Evolutionary conservation across 2,113 vertebrate species (phyloP).

Genomic region (Opisthocomus hoazin): DNA sequence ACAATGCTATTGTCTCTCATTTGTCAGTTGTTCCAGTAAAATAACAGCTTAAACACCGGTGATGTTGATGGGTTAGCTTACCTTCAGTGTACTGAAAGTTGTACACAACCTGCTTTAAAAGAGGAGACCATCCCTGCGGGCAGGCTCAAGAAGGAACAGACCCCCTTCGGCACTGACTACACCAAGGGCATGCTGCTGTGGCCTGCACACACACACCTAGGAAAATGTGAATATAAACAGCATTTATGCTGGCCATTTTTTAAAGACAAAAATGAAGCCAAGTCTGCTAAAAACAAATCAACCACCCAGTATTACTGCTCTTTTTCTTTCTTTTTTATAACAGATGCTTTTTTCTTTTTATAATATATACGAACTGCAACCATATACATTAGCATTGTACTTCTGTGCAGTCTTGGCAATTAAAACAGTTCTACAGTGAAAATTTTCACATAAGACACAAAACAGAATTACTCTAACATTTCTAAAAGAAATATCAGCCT

Average conservation of each 20-base stretch:
- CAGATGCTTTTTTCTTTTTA: constrained; percentile 67
- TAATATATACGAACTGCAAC: constrained; percentile 75
- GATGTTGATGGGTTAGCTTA: constrained; percentile 88
- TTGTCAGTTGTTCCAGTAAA: constrained; percentile 74
- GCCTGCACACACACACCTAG: constrained; percentile 89
- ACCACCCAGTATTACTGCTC: constrained; percentile 77
- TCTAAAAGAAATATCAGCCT: constrained; percentile 83
- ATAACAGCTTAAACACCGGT: constrained; percentile 77
- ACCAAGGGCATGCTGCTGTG: constrained; percentile 87
- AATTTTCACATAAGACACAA: constrained; percentile 79
- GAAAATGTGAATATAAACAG: constrained; percentile 92
- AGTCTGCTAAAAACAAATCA: constrained; percentile 81
- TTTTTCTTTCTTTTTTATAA: constrained; percentile 55
- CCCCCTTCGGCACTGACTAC: constrained; percentile 89
- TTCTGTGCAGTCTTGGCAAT: constrained; percentile 83
- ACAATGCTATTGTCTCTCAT: constrained; percentile 71
- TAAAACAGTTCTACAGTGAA: constrained; percentile 83
- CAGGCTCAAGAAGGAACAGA: constrained; percentile 88
- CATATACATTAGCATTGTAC: constrained; percentile 75
- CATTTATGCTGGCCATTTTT: constrained; percentile 88
- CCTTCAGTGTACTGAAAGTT: constrained; percentile 94
- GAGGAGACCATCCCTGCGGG: constrained; percentile 88
- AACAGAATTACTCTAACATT: constrained; percentile 80
- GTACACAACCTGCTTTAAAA: constrained; percentile 93
- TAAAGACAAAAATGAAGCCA: constrained; percentile 82